Conservation (phyloP, 2,888 invertebrate genomes). For the Plebejus anna region DNA sequence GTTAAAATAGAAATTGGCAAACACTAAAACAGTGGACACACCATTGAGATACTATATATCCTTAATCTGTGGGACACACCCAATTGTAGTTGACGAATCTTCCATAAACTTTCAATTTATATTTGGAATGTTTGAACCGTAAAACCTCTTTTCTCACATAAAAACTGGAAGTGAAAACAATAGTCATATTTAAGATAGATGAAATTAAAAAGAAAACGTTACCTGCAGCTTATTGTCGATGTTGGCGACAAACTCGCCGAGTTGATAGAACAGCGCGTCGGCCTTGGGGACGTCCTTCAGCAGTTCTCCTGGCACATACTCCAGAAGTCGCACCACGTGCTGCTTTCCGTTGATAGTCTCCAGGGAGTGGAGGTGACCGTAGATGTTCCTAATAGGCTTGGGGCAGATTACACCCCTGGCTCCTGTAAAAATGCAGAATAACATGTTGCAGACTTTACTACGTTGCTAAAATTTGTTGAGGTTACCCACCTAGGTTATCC, state of each 20-base stretch:
- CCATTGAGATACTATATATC: too few relatives aligned
- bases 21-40: too few relatives aligned
- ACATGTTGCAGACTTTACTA: too few relatives aligned
- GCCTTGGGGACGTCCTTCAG: constrained; percentile 82
- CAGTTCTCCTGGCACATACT: constrained; percentile 86
- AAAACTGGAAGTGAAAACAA: background rate
- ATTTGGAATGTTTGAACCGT: background rate
- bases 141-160: background rate
- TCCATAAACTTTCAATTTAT: too few relatives aligned
- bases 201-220: background rate
- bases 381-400: constrained; percentile 83
- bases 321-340: constrained; percentile 87
- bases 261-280: constrained; percentile 82
- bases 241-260: constrained; percentile 86
- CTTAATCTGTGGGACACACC: too few relatives aligned
- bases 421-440: constrained; percentile 52
- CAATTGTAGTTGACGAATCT: too few relatives aligned
- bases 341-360: constrained; percentile 70
- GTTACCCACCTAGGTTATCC: too few relatives aligned
- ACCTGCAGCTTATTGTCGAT: constrained; percentile 85
- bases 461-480: too few relatives aligned
- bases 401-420: constrained; percentile 83
- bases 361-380: constrained; percentile 81
- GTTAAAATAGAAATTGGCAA: too few relatives aligned
- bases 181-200: background rate